Evolutionary conservation across 2,888 invertebrate genomes (phyloP).

Genomic region (Pteria penguin): DNA sequence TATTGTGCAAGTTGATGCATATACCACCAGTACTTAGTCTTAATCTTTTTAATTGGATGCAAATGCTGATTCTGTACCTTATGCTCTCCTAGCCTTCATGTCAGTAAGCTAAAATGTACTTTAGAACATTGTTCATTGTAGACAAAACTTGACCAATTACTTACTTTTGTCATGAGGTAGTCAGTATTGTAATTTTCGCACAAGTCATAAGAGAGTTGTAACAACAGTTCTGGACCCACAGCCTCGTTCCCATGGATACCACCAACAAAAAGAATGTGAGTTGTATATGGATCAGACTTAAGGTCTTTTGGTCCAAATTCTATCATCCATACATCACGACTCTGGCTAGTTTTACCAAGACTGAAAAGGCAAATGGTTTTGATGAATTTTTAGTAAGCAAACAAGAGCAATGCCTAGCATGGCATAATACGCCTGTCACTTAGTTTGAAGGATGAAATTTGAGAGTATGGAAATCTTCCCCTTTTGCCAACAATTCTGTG

Average conservation of each 20-base stretch:
- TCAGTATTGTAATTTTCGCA: slow-evolving; percentile 73
- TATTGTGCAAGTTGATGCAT: too few species aligned
- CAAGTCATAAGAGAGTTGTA: slow-evolving; percentile 73
- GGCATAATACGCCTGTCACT: too few species aligned
- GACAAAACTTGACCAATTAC: slow-evolving; percentile 24
- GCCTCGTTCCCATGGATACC: slow-evolving; percentile 79
- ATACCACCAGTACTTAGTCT: too few species aligned
- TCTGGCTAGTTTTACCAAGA: slow-evolving; percentile 70
- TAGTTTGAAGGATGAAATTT: too few species aligned
- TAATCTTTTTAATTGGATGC: too few species aligned
- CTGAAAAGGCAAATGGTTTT: slow-evolving; percentile 60
- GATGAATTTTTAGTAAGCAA: too few species aligned
- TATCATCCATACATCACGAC: slow-evolving; percentile 74
- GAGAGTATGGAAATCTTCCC: too few species aligned
- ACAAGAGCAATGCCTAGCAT: too few species aligned
- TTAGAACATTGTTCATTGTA: neutral
- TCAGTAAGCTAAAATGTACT: neutral
- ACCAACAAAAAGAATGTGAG: slow-evolving; percentile 73
- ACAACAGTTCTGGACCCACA: slow-evolving; percentile 75
- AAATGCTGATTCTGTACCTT: too few species aligned
- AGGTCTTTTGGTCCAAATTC: slow-evolving; percentile 59
- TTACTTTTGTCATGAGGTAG: slow-evolving; percentile 70
- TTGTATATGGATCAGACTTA: slow-evolving; percentile 39
- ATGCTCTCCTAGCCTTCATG: too few species aligned
- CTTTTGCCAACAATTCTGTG: too few species aligned